phyloP scores from a whole-genome alignment of 2,797 vertebrate species.

The Decapterus maruadsi region DNA sequence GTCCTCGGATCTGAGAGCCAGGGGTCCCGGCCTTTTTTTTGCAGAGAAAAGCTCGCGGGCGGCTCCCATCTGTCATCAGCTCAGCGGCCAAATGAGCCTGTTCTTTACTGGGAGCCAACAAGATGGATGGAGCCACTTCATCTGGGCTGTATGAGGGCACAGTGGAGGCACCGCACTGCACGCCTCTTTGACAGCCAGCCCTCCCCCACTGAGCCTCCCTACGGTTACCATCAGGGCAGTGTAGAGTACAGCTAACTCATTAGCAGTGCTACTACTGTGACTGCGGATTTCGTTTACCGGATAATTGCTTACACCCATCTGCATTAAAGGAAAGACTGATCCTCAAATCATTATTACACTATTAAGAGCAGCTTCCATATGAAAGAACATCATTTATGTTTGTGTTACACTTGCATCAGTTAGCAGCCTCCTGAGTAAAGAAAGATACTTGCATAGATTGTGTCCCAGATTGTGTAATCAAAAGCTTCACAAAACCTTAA shows the following conservation, averaged over 20 bases:
- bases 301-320: constrained; percentile 45
- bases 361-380: background rate
- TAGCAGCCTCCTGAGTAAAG: background rate
- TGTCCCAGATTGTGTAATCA: background rate
- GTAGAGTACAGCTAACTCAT: constrained; percentile 58
- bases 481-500: background rate
- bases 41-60: constrained; percentile 59
- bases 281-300: constrained; percentile 39
- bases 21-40: constrained; percentile 66
- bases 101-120: constrained; percentile 70
- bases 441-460: too few species aligned
- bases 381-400: background rate
- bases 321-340: constrained; percentile 16
- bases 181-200: constrained; percentile 65
- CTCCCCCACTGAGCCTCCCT: constrained; percentile 54
- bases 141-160: constrained; percentile 61
- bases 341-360: constrained; percentile 5
- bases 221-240: constrained; percentile 55
- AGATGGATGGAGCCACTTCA: constrained; percentile 78
- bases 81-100: constrained; percentile 66
- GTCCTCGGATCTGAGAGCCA: constrained; percentile 54
- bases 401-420: background rate
- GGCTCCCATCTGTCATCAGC: constrained; percentile 76
- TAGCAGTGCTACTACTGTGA: constrained; percentile 43
- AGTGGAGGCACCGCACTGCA: constrained; percentile 53